Percentiles rank a stretch among this genome's conserved stretches.
phyloP scores from a whole-genome alignment of 2,797 vertebrate genomes.

The Sciaenops ocellatus region DNA sequence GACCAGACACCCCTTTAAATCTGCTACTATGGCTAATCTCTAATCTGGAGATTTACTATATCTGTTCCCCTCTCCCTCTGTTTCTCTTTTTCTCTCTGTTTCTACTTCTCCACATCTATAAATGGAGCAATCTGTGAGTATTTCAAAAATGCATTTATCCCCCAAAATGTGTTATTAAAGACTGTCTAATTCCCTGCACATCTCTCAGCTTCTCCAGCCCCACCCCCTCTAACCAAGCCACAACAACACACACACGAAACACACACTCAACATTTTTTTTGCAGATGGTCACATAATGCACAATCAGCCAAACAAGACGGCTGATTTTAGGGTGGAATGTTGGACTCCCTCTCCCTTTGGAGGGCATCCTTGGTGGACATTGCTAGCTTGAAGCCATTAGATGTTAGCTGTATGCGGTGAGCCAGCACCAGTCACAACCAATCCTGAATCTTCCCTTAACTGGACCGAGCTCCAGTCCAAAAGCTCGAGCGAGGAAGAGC shows the following conservation, averaged over 20 bases:
- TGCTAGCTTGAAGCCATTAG: slow-evolving; percentile 67
- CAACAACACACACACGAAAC: slow-evolving; percentile 41
- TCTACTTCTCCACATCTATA: slow-evolving; percentile 74
- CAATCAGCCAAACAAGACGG: slow-evolving; percentile 87
- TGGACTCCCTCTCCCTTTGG: slow-evolving; percentile 77
- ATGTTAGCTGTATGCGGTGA: slow-evolving; percentile 54
- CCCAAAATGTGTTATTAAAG: slow-evolving; percentile 85
- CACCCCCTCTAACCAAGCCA: slow-evolving; percentile 33
- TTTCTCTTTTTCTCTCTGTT: slow-evolving; percentile 71
- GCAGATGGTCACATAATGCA: slow-evolving; percentile 87
- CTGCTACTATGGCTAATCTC: slow-evolving; percentile 86
- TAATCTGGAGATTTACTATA: slow-evolving; percentile 89
- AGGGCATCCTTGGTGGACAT: slow-evolving; percentile 77
- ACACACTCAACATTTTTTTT: slow-evolving; percentile 52
- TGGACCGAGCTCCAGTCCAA: slow-evolving; percentile 52
- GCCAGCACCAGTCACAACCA: slow-evolving; percentile 68
- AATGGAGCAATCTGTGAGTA: slow-evolving; percentile 84
- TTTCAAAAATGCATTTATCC: slow-evolving; percentile 83
- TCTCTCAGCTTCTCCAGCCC: slow-evolving; percentile 56
- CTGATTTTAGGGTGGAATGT: slow-evolving; percentile 81
- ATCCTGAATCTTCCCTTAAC: slow-evolving; percentile 61
- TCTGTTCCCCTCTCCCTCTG: slow-evolving; percentile 75
- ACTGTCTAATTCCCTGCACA: slow-evolving; percentile 77
- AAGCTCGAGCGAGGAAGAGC: slow-evolving; percentile 31
- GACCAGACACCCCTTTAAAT: slow-evolving; percentile 85